A percentile compares a stretch with the other conserved stretches of the same genome.
phyloP scores from a whole-genome alignment of 2,797 vertebrate genomes.

The Hybognathus amarus region DNA sequence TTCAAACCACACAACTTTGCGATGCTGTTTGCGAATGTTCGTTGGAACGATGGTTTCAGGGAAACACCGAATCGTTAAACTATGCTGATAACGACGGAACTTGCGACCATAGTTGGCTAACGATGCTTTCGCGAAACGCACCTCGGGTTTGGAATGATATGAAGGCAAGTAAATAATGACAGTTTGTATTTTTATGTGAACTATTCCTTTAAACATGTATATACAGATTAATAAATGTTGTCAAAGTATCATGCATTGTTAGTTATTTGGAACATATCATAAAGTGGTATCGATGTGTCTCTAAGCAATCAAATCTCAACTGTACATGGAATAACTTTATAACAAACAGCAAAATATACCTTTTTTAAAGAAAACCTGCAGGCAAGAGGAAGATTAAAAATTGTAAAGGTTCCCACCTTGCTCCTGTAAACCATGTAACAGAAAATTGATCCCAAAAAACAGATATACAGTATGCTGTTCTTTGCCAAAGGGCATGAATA shows the following conservation, averaged over 20 bases:
- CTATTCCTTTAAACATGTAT: background rate
- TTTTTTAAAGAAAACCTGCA: background rate
- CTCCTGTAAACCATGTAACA: conserved; percentile 17
- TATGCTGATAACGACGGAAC: too few relatives aligned
- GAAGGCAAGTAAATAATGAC: background rate
- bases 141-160: background rate
- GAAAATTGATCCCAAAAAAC: conserved; percentile 45
- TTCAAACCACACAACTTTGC: too few relatives aligned
- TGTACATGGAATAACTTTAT: background rate
- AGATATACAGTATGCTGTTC: conserved; percentile 25
- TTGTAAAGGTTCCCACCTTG: conserved; percentile 31
- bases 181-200: too few relatives aligned
- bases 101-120: too few relatives aligned
- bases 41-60: too few relatives aligned
- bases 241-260: background rate
- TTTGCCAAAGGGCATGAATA: conserved; percentile 15
- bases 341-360: conserved; percentile 2
- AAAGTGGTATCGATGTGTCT: background rate
- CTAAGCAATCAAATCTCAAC: background rate
- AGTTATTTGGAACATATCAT: background rate
- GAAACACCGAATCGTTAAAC: too few relatives aligned
- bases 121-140: too few relatives aligned
- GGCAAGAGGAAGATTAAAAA: conserved; percentile 26
- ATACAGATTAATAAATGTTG: background rate
- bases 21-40: too few relatives aligned